These are phyloP conservation scores for Lypha dubia DNA, from an alignment of 2,888 invertebrate genomes.

Conservation along the genomic window DNA sequence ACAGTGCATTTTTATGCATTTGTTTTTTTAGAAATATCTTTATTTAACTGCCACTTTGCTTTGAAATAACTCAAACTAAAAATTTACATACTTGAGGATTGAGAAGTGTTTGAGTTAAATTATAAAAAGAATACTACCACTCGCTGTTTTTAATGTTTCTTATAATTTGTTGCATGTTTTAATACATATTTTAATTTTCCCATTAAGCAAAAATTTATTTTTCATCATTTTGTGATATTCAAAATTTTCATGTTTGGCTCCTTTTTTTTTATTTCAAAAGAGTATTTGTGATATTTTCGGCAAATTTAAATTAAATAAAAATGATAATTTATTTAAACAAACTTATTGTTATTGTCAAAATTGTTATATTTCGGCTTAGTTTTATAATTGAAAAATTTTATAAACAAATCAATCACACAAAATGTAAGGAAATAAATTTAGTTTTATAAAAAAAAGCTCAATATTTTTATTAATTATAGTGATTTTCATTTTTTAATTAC, in stretches of 20 bases:
- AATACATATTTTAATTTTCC: constrained; percentile 14
- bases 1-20: neutral
- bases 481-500: constrained; percentile 47
- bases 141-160: constrained; percentile 68
- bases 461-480: constrained; percentile 41
- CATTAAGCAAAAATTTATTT: constrained; percentile 75
- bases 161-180: constrained; percentile 57
- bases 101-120: constrained; percentile 36
- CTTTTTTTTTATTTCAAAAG: constrained; percentile 35
- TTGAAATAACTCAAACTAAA: constrained; percentile 20
- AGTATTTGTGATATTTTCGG: constrained; percentile 75
- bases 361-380: constrained; percentile 78
- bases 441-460: constrained; percentile 54
- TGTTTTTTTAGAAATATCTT: constrained; percentile 1
- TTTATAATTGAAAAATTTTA: constrained; percentile 29
- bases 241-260: constrained; percentile 79
- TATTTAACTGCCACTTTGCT: constrained; percentile 58
- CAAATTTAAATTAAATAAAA: constrained; percentile 62
- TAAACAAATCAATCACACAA: constrained; percentile 47
- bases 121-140: constrained; percentile 45
- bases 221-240: constrained; percentile 83
- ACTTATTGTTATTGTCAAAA: constrained; percentile 75
- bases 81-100: neutral
- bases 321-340: constrained; percentile 68
- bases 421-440: constrained; percentile 63